phyloP scores from a whole-genome alignment of 2,113 vertebrate genomes.

The Willisornis vidua region DNA sequence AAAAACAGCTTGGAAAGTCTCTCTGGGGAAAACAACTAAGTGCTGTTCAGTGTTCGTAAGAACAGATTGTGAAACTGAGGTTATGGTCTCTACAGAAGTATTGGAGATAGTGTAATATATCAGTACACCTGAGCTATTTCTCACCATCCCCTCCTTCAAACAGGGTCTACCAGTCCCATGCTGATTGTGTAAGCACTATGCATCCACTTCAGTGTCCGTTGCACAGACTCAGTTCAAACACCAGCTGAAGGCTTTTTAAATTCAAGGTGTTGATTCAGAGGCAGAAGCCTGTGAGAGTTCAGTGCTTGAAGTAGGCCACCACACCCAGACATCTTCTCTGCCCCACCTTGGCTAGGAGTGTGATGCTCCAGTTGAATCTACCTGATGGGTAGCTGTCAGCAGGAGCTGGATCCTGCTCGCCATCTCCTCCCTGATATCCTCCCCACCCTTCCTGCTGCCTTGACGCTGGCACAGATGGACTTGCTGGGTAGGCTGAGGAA shows the following conservation, averaged over 20 bases:
- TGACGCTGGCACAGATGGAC: background rate
- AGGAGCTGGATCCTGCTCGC: background rate
- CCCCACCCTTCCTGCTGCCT: background rate
- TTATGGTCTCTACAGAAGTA: background rate
- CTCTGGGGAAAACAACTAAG: background rate
- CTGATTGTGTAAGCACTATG: background rate
- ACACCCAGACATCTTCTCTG: background rate
- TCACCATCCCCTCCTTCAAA: background rate
- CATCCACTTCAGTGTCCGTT: background rate
- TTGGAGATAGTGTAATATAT: background rate
- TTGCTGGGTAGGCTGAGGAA: background rate
- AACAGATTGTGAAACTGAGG: background rate
- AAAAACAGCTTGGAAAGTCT: background rate
- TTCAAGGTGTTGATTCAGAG: background rate
- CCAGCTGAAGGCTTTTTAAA: background rate
- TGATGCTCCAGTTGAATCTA: background rate
- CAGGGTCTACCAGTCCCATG: background rate
- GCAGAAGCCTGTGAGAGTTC: background rate
- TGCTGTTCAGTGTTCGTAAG: background rate
- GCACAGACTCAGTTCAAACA: background rate
- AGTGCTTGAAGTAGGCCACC: background rate
- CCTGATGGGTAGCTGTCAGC: background rate
- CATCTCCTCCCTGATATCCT: background rate
- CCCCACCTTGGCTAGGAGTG: fast-evolving
- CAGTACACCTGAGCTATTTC: background rate